Evolutionary conservation across 2,113 vertebrate genomes (phyloP).

Genomic region (Aphyosemion australe): DNA sequence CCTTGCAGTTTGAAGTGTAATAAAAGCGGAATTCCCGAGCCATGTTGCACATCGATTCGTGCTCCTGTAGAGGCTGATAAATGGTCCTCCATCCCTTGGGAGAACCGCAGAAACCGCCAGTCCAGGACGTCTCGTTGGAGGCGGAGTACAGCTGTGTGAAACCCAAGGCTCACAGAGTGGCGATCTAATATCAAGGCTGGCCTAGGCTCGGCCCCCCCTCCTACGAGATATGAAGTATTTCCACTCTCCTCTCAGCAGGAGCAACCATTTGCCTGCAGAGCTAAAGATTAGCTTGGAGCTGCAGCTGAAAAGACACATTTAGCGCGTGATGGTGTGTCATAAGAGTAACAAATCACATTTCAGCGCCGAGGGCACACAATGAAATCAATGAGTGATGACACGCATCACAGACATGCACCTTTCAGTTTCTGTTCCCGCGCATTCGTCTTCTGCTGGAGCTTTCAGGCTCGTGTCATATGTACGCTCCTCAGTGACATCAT

Average conservation of each 20-base stretch:
- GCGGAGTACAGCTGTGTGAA: slow-evolving; percentile 56
- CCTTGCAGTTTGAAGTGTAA: slow-evolving; percentile 72
- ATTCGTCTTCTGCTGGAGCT: slow-evolving; percentile 40
- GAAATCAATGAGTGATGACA: slow-evolving; percentile 52
- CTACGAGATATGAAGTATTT: slow-evolving; percentile 34
- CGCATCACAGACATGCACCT: slow-evolving; percentile 24
- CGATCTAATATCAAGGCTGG: slow-evolving; percentile 44
- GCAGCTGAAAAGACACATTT: slow-evolving; percentile 41
- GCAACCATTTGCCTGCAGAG: slow-evolving; percentile 53
- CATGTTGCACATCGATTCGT: slow-evolving; percentile 62
- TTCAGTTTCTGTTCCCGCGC: slow-evolving; percentile 17
- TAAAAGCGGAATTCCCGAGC: slow-evolving; percentile 66
- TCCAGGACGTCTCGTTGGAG: slow-evolving; percentile 43
- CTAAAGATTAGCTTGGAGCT: slow-evolving; percentile 53
- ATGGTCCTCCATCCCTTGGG: slow-evolving; percentile 43
- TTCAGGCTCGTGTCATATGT: slow-evolving; percentile 31
- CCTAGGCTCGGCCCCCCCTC: slow-evolving; percentile 25
- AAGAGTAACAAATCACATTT: slow-evolving; percentile 38
- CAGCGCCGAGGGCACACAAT: slow-evolving; percentile 19
- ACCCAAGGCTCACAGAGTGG: slow-evolving; percentile 36
- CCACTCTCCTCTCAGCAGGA: slow-evolving; percentile 55
- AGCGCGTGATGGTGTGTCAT: slow-evolving; percentile 32
- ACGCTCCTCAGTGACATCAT: slow-evolving; percentile 35
- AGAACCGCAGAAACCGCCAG: slow-evolving; percentile 45
- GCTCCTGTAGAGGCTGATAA: slow-evolving; percentile 66